Conservation (phyloP, 2,113 vertebrate genomes). For the Bufo bufo region DNA sequence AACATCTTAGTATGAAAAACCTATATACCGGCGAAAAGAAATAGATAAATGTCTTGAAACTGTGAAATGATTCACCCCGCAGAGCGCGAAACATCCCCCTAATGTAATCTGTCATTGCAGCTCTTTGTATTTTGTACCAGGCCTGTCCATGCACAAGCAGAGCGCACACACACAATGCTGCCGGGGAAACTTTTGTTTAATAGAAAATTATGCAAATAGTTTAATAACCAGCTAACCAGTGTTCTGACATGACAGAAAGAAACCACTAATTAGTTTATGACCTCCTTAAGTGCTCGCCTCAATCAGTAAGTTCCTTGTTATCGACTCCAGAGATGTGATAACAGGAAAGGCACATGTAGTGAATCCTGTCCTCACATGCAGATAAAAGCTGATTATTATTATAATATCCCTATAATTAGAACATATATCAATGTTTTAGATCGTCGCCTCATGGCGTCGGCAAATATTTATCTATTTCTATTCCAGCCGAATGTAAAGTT, state of each 20-base stretch:
- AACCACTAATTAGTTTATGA: slow-evolving; percentile 52
- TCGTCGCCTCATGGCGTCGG: not conserved
- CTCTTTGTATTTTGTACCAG: not conserved
- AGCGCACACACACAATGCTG: not conserved
- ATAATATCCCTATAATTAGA: slow-evolving; percentile 36
- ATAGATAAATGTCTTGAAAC: not conserved
- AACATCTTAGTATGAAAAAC: no score
- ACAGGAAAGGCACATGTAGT: slow-evolving; percentile 14
- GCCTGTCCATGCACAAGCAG: not conserved
- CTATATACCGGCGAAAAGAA: not conserved
- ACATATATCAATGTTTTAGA: slow-evolving; percentile 19
- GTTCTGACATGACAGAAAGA: slow-evolving; percentile 42
- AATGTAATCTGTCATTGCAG: not conserved
- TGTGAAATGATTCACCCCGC: not conserved
- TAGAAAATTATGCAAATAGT: slow-evolving; percentile 52
- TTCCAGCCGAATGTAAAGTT: not conserved
- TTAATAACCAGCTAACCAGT: slow-evolving; percentile 48
- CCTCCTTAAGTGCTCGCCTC: slow-evolving; percentile 49
- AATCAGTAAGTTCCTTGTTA: slow-evolving; percentile 50
- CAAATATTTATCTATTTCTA: slow-evolving; percentile 24
- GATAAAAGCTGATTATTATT: slow-evolving; percentile 49
- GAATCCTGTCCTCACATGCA: not conserved
- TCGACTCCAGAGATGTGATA: slow-evolving; percentile 46
- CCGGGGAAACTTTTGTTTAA: slow-evolving; percentile 7
- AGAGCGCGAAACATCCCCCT: not conserved